Evolutionary conservation across 2,113 vertebrate genomes (phyloP), one percentile per base, ranked within the genome.

Genomic region (Cottus gobio): DNA sequence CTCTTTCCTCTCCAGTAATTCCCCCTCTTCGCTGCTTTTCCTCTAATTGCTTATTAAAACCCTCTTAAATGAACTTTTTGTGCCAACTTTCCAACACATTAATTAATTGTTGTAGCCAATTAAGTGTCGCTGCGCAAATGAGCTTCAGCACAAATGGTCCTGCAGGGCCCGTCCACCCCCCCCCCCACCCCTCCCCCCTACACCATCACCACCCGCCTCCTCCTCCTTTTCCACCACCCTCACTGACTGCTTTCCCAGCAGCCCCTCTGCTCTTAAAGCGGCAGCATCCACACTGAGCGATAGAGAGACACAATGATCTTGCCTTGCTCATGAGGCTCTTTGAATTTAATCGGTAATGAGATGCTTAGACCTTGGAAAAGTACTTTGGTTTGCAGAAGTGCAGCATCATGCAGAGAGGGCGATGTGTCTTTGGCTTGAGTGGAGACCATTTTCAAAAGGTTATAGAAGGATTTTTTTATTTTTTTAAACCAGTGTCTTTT

Each of bases 21-120:
- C 91, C 87, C 90, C 80, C 93, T 90, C 90, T 93, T 89, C 75
- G 44, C 89, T 92, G 93, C 92, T 91, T 94, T 94, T 89, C 82
- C 88, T 90, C 92, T 95, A 95, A 95, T 95, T 95, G 94, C 94
- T 95, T 95, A 95, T 95, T 95, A 95, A 95, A 95, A 95, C 94
- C 94, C 94, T 93, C 93, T 95, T 95, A 95, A 95, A 95, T 95
- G 92, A 95, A 95, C 94, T 95, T 95, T 95, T 95, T 95, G 96
- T 97, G 96, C 97, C 97, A 98, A 97, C 97, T 98, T 97, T 98
- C 96, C 96, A 97, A 99, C 96, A 98, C 97, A 98, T 98, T 98
- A 98, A 98, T 99, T 99, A 99, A 99, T 98, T 98, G 97, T 97
- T 97, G 97, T 96, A 98, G 97, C 97, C 97, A 98, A 98, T 99